These are phyloP conservation scores for Kryptolebias ocellatus DNA, from an alignment of 2,797 vertebrate species.

Conservation along the genomic window DNA sequence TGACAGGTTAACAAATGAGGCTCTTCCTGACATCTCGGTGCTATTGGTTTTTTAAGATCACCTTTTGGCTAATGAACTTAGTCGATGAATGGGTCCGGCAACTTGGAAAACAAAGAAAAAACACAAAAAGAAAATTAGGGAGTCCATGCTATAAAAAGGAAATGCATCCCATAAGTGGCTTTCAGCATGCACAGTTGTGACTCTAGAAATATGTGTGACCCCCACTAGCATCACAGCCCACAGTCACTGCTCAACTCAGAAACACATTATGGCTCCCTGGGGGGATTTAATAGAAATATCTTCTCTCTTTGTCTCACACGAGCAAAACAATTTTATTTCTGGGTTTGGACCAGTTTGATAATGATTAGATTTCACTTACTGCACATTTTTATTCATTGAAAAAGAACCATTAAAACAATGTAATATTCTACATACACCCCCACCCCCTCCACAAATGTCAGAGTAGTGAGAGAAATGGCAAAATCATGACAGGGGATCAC, in stretches of 20 bases:
- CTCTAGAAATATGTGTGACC: slow-evolving; percentile 61
- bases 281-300: slow-evolving; percentile 62
- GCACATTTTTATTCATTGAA: slow-evolving; percentile 1
- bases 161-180: slow-evolving; percentile 52
- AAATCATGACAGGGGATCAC: slow-evolving; percentile 20
- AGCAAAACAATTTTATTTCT: slow-evolving; percentile 47
- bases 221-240: slow-evolving; percentile 39
- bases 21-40: too few relatives aligned
- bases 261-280: slow-evolving; percentile 54
- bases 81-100: slow-evolving; percentile 20
- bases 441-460: slow-evolving; percentile 2
- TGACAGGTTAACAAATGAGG: slow-evolving; percentile 50
- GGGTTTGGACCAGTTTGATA: slow-evolving; percentile 15
- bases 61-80: slow-evolving; percentile 20
- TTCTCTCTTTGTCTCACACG: slow-evolving; percentile 48
- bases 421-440: slow-evolving; percentile 3
- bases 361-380: slow-evolving; percentile 28
- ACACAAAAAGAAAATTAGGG: slow-evolving; percentile 19
- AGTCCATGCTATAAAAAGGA: slow-evolving; percentile 34
- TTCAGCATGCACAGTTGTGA: slow-evolving; percentile 45
- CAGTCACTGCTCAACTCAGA: slow-evolving; percentile 30
- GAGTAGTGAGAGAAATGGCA: slow-evolving; percentile 13
- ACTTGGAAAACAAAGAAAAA: background rate
- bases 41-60: slow-evolving; percentile 27
- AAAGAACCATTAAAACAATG: slow-evolving; percentile 26